Evolutionary conservation across 2,797 vertebrate genomes (phyloP), one percentile per base, ranked within the genome.

Genomic region (Periophthalmus magnuspinnatus): DNA sequence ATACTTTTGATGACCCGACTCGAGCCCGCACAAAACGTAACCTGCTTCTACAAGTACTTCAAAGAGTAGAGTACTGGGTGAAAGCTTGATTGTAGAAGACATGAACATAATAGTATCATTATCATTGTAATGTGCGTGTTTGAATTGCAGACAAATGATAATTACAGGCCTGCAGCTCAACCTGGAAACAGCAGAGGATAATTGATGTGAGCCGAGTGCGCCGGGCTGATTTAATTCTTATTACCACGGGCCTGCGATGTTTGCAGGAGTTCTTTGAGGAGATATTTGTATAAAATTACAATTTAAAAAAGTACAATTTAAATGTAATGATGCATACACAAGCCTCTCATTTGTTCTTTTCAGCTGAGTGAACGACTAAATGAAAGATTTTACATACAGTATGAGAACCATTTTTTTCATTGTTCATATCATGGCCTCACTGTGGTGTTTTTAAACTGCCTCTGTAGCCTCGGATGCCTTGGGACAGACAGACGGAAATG

Each of bases 271-370:
- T 32, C 16, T 52, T 22, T 10, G 34, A 67, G 16, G 64, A 55
- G 33, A 56, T 36, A 72, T 74, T 72, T 78, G 22, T 36, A 9
- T 65, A 36, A 47, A 71, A 60, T 71, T 13, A 71, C n/a, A n/a
- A n/a, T n/a, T n/a, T n/a, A n/a, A n/a, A n/a, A n/a, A 61, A 33
- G 17, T 5, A 64, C 19, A 68, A 67, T 52, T 65, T 28, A 16
- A 63, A 58, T 11, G 5, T 1, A 66, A 14, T 61, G 24, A 33
- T 0, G 34, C 19, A 64, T 47, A 19, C 11, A 0, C 52, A 67
- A 3, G 17, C 32, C 47, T 59, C 48, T n/a, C 21, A 5, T 54
- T 21, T 41, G 10, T 56, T 66, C 48, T 28, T 9, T 33, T 55
- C 48, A 1, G 1, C 17, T 62, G 56, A 19, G 58, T 60, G 2